These are phyloP conservation scores for Orthosia gracilis DNA, from an alignment of 2,888 invertebrate genomes.

Conservation along the genomic window DNA sequence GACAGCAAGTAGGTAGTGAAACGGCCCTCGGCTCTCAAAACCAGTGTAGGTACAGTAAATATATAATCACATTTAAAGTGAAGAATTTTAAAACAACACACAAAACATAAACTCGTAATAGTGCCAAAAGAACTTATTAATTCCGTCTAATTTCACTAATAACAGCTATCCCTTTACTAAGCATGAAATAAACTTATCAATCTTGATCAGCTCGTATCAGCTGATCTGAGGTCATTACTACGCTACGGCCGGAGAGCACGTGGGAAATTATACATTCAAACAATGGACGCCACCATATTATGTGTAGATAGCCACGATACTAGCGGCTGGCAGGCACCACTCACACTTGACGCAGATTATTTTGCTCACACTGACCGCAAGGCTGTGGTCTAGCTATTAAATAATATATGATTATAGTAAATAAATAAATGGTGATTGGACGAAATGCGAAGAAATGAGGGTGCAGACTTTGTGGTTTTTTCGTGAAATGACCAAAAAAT, in stretches of 20 bases:
- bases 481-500: not conserved
- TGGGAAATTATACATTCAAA: constrained; percentile 80
- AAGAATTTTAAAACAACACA: not conserved
- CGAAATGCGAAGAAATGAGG: not conserved
- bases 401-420: not conserved
- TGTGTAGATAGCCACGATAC: constrained; percentile 60
- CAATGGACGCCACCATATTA: constrained; percentile 74
- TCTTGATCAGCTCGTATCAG: constrained; percentile 63
- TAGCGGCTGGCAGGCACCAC: constrained; percentile 13
- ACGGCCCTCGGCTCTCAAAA: too few species aligned
- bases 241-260: constrained; percentile 73
- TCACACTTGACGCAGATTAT: constrained; percentile 48
- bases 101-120: not conserved
- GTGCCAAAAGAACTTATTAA: not conserved
- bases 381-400: constrained; percentile 6
- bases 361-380: constrained; percentile 37
- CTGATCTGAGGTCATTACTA: constrained; percentile 80
- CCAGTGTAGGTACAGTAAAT: too few species aligned
- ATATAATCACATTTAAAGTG: too few species aligned
- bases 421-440: not conserved
- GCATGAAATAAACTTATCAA: constrained; percentile 65
- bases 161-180: constrained; percentile 52
- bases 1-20: not conserved
- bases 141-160: constrained; percentile 39
- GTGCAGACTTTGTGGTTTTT: constrained; percentile 11